A percentile compares a stretch with the other conserved stretches of the same genome.
Evolutionary conservation across 2,888 invertebrate genomes (phyloP).

Genomic region (Amblyjoppa fuscipennis): DNA sequence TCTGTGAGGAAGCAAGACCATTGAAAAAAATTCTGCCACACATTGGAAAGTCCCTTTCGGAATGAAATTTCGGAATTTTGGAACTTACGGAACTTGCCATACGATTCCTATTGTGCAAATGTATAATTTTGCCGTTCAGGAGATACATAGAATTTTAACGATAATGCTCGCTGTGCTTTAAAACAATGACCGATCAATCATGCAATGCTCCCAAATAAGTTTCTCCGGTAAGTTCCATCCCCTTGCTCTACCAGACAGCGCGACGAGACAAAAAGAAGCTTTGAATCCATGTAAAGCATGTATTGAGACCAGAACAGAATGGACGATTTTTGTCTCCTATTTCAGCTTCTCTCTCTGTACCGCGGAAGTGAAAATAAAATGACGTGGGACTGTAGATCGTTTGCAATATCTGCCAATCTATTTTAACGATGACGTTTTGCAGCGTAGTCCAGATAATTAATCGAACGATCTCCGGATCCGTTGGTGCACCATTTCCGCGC

Average conservation of each 20-base stretch:
- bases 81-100: background rate
- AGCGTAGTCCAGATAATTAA: slow-evolving; percentile 67
- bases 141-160: background rate
- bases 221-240: background rate
- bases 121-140: background rate
- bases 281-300: background rate
- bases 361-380: slow-evolving; percentile 41
- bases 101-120: background rate
- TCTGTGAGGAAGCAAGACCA: slow-evolving; percentile 25
- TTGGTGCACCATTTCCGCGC: slow-evolving; percentile 64
- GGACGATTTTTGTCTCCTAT: background rate
- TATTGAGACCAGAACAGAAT: background rate
- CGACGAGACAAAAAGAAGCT: background rate
- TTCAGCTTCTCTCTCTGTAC: background rate
- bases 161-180: background rate
- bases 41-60: background rate
- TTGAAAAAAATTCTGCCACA: background rate
- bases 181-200: background rate
- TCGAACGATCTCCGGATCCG: slow-evolving; percentile 67
- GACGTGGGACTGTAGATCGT: slow-evolving; percentile 34
- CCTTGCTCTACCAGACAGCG: slow-evolving; percentile 34
- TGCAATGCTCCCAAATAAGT: background rate
- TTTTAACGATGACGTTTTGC: slow-evolving; percentile 39
- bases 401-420: slow-evolving; percentile 55
- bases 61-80: background rate